Conservation (phyloP, 2,888 invertebrate species). For the Parelbella ahira region DNA sequence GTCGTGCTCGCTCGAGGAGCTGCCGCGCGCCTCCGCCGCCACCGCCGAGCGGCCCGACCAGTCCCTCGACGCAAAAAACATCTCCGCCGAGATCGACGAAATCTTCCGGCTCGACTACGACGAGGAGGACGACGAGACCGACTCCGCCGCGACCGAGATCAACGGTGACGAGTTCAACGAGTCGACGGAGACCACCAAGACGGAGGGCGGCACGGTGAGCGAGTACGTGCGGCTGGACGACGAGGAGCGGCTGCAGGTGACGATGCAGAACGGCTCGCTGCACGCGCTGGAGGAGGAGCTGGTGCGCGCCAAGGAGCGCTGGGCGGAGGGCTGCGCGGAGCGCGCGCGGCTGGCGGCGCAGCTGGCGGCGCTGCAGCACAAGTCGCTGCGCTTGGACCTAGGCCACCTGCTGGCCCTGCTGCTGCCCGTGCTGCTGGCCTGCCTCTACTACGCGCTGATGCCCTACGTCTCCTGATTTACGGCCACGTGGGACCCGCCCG, state of each 20-base stretch:
- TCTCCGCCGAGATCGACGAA: constrained; percentile 70
- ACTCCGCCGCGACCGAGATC: constrained; percentile 63
- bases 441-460: constrained; percentile 82
- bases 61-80: constrained; percentile 51
- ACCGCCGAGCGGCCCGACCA: constrained; percentile 33
- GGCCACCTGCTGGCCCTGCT: constrained; percentile 81
- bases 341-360: constrained; percentile 82
- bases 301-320: constrained; percentile 86
- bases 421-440: constrained; percentile 79
- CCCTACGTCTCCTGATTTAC: constrained; percentile 83
- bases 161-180: constrained; percentile 38
- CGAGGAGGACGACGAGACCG: constrained; percentile 66
- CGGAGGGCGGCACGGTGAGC: constrained; percentile 25
- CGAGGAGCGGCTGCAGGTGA: constrained; percentile 44
- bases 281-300: constrained; percentile 86
- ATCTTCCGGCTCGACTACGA: constrained; percentile 71
- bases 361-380: constrained; percentile 80
- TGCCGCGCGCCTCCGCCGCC: constrained; percentile 31
- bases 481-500: constrained; percentile 79
- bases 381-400: constrained; percentile 75
- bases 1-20: constrained; percentile 41
- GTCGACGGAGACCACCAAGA: constrained; percentile 24
- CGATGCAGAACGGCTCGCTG: constrained; percentile 76
- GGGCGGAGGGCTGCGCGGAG: constrained; percentile 83
- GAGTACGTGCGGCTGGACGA: constrained; percentile 55